Evolutionary conservation across 2,888 invertebrate species (phyloP).

Genomic region (Tetanocera ferruginea): DNA sequence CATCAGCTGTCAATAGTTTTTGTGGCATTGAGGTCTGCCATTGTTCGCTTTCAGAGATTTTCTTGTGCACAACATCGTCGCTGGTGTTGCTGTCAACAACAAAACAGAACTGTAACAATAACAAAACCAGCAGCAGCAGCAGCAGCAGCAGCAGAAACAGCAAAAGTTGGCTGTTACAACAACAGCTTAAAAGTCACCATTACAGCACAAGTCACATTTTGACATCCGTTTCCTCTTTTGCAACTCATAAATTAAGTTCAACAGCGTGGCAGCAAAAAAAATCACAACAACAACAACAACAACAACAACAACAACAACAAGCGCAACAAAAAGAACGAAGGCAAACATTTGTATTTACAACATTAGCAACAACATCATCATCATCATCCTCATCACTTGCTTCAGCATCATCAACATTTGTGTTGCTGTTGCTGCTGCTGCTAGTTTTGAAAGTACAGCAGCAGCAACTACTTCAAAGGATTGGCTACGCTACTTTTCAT

Average conservation of each 20-base stretch:
- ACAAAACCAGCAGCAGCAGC: not conserved
- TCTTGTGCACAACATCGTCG: not conserved
- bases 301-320: not conserved
- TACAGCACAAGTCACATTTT: slow-evolving; percentile 13
- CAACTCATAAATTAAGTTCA: not conserved
- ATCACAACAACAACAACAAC: not conserved
- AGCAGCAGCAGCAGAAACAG: not conserved
- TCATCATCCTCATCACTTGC: not conserved
- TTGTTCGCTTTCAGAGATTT: not conserved
- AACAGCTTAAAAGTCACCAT: slow-evolving; percentile 1
- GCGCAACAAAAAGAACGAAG: not conserved
- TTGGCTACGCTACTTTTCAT: not conserved
- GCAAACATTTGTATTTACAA: not conserved
- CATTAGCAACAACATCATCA: not conserved
- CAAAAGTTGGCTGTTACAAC: not conserved
- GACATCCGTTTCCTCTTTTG: slow-evolving; percentile 12
- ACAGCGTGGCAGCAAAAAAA: not conserved
- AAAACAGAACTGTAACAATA: slow-evolving; percentile 52
- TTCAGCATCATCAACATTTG: not conserved
- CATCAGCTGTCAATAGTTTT: slow-evolving; percentile 8
- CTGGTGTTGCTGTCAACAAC: slow-evolving; percentile 55
- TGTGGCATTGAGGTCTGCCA: not conserved
- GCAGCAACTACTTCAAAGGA: not conserved
- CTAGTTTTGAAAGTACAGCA: not conserved
- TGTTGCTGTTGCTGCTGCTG: not conserved